Evolutionary conservation across 2,888 invertebrate species (phyloP).

Genomic region (Pandemis cinnamomeana): DNA sequence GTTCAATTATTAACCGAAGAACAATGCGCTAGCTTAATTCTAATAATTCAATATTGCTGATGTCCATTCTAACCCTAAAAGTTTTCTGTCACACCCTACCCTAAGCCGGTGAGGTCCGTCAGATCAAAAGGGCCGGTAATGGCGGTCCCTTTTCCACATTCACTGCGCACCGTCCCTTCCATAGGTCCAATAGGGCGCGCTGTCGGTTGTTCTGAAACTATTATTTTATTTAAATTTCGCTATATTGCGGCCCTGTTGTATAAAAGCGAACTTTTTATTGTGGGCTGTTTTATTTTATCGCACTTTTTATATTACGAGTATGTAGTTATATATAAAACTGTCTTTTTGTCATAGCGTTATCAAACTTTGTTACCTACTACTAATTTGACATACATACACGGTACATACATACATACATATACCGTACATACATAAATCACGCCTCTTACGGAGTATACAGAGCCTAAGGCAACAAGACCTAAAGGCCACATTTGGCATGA

Average conservation of each 20-base stretch:
- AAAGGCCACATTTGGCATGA: no score
- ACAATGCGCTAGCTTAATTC: not conserved
- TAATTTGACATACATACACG: no score
- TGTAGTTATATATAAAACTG: no score
- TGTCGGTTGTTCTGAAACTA: slow-evolving; percentile 51
- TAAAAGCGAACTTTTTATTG: slow-evolving; percentile 27
- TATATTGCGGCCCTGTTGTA: slow-evolving; percentile 54
- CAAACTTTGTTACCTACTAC: no score
- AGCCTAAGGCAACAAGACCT: no score
- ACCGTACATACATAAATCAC: no score
- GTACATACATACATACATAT: no score
- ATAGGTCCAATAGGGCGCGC: slow-evolving; percentile 40
- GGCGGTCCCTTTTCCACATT: slow-evolving; percentile 50
- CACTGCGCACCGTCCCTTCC: slow-evolving; percentile 39
- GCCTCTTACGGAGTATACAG: no score
- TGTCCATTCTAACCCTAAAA: slow-evolving; percentile 13
- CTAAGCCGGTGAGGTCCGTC: slow-evolving; percentile 47
- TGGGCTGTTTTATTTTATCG: slow-evolving; percentile 5
- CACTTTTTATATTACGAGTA: not conserved
- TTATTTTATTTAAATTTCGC: slow-evolving; percentile 70
- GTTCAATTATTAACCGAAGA: no score
- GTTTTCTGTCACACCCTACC: slow-evolving; percentile 32
- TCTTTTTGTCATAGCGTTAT: no score
- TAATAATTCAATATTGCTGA: not conserved
- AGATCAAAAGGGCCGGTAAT: slow-evolving; percentile 52